Evolutionary conservation across 2,113 vertebrate genomes (phyloP), one percentile per base, ranked within the genome.

Genomic region (Larimichthys polyactis): DNA sequence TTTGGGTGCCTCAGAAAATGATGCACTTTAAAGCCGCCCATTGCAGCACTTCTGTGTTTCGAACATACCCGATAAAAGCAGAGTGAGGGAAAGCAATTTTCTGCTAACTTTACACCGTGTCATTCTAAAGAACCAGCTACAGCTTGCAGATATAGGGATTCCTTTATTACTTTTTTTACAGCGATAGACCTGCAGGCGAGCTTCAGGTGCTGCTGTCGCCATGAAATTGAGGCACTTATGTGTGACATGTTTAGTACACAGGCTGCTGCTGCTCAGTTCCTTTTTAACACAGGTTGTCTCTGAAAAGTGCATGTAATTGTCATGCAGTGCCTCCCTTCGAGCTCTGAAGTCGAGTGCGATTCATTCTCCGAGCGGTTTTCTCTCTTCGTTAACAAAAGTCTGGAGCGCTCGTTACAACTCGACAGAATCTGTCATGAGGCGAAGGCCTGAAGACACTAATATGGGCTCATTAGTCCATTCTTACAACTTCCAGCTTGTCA

Each of bases 1-100:
- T 72, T 69, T 75, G 55, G 59, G 60, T 76, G 81, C 57, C 78
- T 80, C 64, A 65, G 44, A 81, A 81, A 86, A 85, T 79, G 52
- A 44, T 76, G 87, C 3, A 3, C 75, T 89, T 75, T 78, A 40
- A 49, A 29, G 59, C 40, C 20, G 22, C 66, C 46, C 29, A 40
- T 44, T 54, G 55, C 78, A 79, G 71, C 63, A 71, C 66, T 82
- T 82, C 68, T 43, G 40, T 70, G 24, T 66, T 86, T 80, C 24
- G 78, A 86, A 71, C 79, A 71, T 40, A 74, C 11, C 66, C 40
- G 57, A 75, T 64, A 24, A 51, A 73, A 81, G 16, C 14, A 43
- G 11, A 17, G 17, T 1, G 36, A 60, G 66, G 70, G 52, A 77
- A 60, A 49, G 22, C 65, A 46, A 83, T 78, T 81, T 75, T 76